phyloP scores from a whole-genome alignment of 2,113 vertebrate species.

The Morone chrysops region DNA sequence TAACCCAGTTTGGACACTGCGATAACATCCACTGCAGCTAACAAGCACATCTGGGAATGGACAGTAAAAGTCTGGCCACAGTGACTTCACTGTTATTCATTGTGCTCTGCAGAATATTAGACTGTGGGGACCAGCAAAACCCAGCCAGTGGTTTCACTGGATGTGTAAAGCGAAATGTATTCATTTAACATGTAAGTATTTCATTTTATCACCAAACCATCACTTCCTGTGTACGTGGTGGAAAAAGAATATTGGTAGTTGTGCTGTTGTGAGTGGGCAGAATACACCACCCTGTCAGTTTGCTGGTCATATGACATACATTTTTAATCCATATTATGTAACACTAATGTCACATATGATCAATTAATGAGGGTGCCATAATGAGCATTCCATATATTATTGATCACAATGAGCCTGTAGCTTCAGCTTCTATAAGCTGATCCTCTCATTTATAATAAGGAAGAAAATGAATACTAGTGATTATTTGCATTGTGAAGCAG shows the following conservation, averaged over 20 bases:
- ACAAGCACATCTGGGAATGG: constrained; percentile 27
- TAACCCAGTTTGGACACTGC: neutral
- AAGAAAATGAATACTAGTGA: neutral
- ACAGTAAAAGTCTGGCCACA: constrained; percentile 1
- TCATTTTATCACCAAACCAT: neutral
- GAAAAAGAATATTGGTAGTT: constrained; percentile 1
- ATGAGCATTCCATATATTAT: constrained; percentile 42
- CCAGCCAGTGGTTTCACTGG: neutral
- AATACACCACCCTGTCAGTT: neutral
- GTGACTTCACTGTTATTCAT: constrained; percentile 15
- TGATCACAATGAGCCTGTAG: neutral
- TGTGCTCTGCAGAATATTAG: neutral
- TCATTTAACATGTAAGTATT: constrained; percentile 26
- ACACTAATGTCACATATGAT: constrained; percentile 57
- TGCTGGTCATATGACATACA: constrained; percentile 50
- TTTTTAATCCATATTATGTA: constrained; percentile 56
- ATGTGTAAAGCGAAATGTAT: constrained; percentile 15
- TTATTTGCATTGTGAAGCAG: neutral
- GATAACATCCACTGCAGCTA: neutral
- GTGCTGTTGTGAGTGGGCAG: neutral
- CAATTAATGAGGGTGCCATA: constrained; percentile 61
- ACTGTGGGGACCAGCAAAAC: constrained; percentile 14
- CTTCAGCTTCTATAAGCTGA: neutral
- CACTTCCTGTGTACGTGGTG: constrained; percentile 1
- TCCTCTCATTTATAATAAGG: neutral